Conservation (phyloP, 2,888 invertebrate genomes). For the Archips crataeganus region DNA sequence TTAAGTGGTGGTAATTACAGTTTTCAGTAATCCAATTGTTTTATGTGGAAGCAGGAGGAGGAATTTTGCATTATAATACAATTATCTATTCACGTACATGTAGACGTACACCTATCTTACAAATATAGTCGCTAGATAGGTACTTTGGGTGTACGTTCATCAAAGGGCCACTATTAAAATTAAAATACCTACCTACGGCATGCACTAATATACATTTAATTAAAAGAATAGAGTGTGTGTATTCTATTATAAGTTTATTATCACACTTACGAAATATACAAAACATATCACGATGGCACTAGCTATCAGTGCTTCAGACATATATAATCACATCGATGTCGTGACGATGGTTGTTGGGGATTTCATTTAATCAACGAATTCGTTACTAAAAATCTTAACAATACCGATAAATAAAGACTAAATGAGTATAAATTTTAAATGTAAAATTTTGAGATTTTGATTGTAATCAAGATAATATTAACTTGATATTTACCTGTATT, state of each 20-base stretch:
- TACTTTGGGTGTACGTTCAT: no score
- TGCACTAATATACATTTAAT: not conserved
- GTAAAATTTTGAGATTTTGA: not conserved
- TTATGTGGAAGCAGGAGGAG: no score
- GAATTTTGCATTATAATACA: no score
- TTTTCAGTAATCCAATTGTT: no score
- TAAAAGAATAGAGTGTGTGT: constrained; percentile 32
- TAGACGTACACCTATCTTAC: no score
- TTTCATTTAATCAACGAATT: constrained; percentile 28
- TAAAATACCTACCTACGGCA: not conserved
- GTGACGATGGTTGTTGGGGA: constrained; percentile 33
- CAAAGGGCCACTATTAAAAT: no score
- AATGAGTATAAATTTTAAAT: constrained; percentile 49
- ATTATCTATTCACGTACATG: no score
- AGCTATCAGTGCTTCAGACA: constrained; percentile 81
- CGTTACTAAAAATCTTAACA: constrained; percentile 45
- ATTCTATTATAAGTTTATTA: constrained; percentile 80
- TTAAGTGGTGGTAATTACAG: no score
- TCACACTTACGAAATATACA: constrained; percentile 85
- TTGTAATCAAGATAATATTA: not conserved
- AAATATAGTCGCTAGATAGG: no score
- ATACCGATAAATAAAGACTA: constrained; percentile 54
- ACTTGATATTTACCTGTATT: not conserved
- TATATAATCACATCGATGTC: constrained; percentile 56
- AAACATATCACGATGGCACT: constrained; percentile 86